Base-by-base conservation (phyloP, 2,888 invertebrate genomes). In the Ptychoptera albimana region DNA sequence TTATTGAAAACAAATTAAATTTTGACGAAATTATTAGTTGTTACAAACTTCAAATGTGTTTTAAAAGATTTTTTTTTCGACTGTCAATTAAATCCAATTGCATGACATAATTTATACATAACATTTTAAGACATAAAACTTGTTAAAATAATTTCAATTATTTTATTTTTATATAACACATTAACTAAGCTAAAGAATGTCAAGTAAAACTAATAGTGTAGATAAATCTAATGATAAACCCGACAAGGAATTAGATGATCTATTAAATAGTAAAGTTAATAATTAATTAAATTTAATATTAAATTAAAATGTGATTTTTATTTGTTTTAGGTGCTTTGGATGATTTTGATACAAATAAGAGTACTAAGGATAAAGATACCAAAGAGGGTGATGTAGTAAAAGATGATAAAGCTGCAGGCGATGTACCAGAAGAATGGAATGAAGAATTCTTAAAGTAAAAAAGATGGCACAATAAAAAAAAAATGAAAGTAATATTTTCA, bases 401-500 rank as follows among this genome's bases (percentile, higher is more conserved):
- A 29, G 54, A 49, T 1, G 58, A 51, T 1, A 57, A 55, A 5
- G 53, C 53, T 1, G 47, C 51, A 0, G 56, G 53, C 0, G 65
- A 62, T 8, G 50, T 59, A 6, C 47, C 46, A 0, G 67, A 68
- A 40, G 77, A 74, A 53, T 83, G 82, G 81, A 74, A 76, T 1
- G 75, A 79, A 46, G 82, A 83, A 56, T 82, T 82, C 54, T 72
- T 83, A 3, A 74, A 75, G 52, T 76, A 81, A 57, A 78, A 79
- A 69, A 40, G 69, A 67, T 8, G 70, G 68, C 10, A 64, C 68
- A 1, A 66, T 69, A 12, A 69, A 70, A n/a, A n/a, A n/a, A n/a
- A n/a, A n/a, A n/a, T n/a, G n/a, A n/a, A n/a, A n/a, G n/a, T n/a
- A n/a, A n/a, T n/a, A n/a, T n/a, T n/a, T n/a, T n/a, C n/a, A n/a